Percentiles rank a stretch among this genome's conserved stretches.
Conservation (phyloP, 1,140 invertebrate species). For the Arion vulgaris region DNA sequence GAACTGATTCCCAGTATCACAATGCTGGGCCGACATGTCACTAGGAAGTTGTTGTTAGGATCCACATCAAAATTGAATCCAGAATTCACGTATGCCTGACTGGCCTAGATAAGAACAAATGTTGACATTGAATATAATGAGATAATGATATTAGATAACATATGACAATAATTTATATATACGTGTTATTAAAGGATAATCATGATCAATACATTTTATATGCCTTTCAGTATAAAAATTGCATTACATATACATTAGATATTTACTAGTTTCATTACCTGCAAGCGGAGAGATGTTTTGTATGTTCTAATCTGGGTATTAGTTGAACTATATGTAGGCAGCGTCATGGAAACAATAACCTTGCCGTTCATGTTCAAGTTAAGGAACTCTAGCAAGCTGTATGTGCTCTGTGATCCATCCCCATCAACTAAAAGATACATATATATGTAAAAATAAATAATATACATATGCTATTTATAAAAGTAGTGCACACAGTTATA, state of each 20-base stretch:
- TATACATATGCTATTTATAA: too few relatives aligned
- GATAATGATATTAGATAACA: too few relatives aligned
- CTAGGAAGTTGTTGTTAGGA: constrained; percentile 46
- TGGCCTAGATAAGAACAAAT: constrained; percentile 47
- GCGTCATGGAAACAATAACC: constrained; percentile 77
- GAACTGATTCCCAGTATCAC: constrained; percentile 59
- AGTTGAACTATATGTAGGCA: constrained; percentile 71
- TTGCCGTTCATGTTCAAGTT: constrained; percentile 78
- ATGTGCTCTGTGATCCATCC: constrained; percentile 9
- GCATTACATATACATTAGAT: too few relatives aligned
- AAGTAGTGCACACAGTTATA: too few relatives aligned
- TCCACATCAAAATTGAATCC: constrained; percentile 77
- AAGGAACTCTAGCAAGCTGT: constrained; percentile 74
- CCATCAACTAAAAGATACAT: constrained; percentile 26
- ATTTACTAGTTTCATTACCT: too few relatives aligned
- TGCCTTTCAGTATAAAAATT: too few relatives aligned
- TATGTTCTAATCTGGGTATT: constrained; percentile 46
- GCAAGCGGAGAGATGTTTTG: constrained; percentile 53
- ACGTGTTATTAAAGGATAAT: too few relatives aligned
- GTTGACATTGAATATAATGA: too few relatives aligned
- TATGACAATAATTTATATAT: too few relatives aligned
- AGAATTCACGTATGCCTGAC: constrained; percentile 87
- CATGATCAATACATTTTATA: too few relatives aligned
- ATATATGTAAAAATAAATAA: too few relatives aligned
- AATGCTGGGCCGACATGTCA: constrained; percentile 51